These are phyloP conservation scores for Trichosurus vulpecula DNA, from an alignment of 2,797 vertebrate species.

Conservation along the genomic window DNA sequence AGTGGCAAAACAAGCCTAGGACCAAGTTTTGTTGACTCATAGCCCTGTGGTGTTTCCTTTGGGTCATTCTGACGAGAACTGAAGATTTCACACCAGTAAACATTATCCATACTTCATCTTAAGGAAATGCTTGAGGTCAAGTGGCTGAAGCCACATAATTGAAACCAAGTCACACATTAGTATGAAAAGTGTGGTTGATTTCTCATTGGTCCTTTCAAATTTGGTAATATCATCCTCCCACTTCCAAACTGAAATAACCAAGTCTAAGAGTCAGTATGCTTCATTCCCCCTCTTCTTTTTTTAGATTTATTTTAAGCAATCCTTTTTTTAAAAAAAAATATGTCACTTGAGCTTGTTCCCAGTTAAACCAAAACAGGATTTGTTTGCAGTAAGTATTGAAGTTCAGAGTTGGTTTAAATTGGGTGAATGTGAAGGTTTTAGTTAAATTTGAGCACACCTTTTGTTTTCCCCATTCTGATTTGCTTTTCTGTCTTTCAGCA, in stretches of 20 bases:
- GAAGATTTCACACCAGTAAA: neutral
- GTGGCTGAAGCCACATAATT: neutral
- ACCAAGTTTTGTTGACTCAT: neutral
- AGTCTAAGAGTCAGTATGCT: neutral
- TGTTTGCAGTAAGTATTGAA: neutral
- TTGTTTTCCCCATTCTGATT: neutral
- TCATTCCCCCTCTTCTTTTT: neutral
- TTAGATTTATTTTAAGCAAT: neutral
- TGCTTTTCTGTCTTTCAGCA: neutral
- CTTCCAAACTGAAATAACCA: neutral
- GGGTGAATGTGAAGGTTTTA: neutral
- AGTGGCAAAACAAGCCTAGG: neutral
- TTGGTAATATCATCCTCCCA: neutral
- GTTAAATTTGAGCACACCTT: neutral
- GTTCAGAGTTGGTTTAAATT: neutral
- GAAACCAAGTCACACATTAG: neutral
- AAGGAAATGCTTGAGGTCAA: neutral
- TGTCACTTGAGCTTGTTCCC: neutral
- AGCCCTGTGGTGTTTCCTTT: neutral
- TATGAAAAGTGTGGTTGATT: neutral
- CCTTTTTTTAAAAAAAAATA: neutral
- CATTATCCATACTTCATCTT: neutral
- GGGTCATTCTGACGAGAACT: neutral
- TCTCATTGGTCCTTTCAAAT: neutral
- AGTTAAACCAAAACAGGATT: neutral